A percentile compares a stretch with the other conserved stretches of the same genome.
Conservation (phyloP, 2,888 invertebrate genomes). For the Xanthia icteritia region DNA sequence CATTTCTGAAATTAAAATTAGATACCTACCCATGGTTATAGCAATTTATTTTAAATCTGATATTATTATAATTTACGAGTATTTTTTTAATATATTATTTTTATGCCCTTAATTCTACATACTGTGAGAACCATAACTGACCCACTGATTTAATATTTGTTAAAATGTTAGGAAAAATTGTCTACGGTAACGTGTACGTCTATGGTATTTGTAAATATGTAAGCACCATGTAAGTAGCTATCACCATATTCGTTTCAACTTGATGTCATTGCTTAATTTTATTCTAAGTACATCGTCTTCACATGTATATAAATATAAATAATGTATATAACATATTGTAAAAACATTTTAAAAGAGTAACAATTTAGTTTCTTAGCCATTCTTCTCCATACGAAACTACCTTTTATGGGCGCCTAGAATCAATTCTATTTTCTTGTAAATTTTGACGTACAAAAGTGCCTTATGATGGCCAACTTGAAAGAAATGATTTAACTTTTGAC, state of each 20-base stretch:
- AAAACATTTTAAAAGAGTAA: not conserved
- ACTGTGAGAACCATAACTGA: not conserved
- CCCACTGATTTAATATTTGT: not conserved
- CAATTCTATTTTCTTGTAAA: no score
- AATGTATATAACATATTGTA: not conserved
- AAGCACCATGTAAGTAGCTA: not conserved
- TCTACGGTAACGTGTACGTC: not conserved
- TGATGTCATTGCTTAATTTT: not conserved
- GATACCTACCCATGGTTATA: no score
- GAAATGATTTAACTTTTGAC: not conserved
- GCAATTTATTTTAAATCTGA: not conserved
- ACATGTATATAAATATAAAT: not conserved
- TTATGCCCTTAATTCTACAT: not conserved
- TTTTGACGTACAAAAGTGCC: no score
- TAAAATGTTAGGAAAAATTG: not conserved
- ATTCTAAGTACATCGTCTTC: not conserved
- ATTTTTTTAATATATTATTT: not conserved
- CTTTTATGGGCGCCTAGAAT: not conserved
- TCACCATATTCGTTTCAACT: not conserved
- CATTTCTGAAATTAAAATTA: conserved; percentile 8
- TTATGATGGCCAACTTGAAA: not conserved
- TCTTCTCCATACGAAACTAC: not conserved
- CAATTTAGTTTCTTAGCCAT: not conserved
- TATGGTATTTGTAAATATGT: not conserved
- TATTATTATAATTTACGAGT: not conserved